These are phyloP conservation scores for Malurus alboscapulatus DNA, from an alignment of 2,113 vertebrate genomes.

Conservation along the genomic window DNA sequence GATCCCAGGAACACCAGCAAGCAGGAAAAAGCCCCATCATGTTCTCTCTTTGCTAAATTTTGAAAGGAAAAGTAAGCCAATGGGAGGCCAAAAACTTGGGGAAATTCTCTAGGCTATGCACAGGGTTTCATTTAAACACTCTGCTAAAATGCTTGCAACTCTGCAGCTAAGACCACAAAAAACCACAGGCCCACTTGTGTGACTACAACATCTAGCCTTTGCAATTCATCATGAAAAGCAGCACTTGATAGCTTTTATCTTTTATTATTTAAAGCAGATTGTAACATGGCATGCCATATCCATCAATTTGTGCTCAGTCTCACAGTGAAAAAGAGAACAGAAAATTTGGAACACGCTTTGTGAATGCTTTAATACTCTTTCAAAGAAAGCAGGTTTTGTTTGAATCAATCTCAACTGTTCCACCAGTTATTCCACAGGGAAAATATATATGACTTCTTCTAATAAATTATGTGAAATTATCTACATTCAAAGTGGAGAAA, in stretches of 20 bases:
- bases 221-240: slow-evolving; percentile 24
- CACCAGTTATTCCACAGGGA: background rate
- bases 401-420: background rate
- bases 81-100: background rate
- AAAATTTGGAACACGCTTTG: background rate
- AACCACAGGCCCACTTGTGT: background rate
- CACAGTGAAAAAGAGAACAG: background rate
- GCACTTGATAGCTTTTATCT: slow-evolving; percentile 9
- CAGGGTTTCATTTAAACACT: background rate
- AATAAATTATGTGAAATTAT: slow-evolving; percentile 28
- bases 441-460: background rate
- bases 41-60: slow-evolving; percentile 1
- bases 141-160: background rate
- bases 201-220: background rate
- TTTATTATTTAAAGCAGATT: slow-evolving; percentile 5
- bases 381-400: slow-evolving; percentile 26
- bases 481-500: slow-evolving; percentile 30
- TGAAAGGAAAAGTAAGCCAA: slow-evolving; percentile 21
- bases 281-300: slow-evolving; percentile 5
- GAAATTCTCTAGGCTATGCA: background rate
- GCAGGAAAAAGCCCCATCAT: background rate
- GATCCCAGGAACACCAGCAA: slow-evolving; percentile 14
- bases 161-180: background rate
- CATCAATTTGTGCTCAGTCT: slow-evolving; percentile 3
- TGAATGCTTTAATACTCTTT: slow-evolving; percentile 28